These are phyloP conservation scores for Graptemys geographica DNA, from an alignment of 2,797 vertebrate species.

Conservation along the genomic window DNA sequence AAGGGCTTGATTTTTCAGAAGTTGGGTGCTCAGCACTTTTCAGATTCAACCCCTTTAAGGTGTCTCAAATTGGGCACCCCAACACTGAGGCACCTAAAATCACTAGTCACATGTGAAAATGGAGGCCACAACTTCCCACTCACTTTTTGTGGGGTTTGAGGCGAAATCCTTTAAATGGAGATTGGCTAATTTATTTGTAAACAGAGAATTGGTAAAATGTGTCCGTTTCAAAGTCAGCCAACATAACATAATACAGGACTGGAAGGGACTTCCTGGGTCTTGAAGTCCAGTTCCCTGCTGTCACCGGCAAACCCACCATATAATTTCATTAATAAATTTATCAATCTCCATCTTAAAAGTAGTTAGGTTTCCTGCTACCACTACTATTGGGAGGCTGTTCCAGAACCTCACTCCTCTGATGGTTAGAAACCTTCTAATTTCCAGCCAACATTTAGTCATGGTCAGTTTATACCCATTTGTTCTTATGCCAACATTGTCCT, in stretches of 20 bases:
- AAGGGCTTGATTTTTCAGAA: background rate
- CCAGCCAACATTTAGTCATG: background rate
- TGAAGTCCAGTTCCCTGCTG: background rate
- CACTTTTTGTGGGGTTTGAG: background rate
- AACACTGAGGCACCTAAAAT: constrained; percentile 10
- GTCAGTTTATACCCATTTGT: too few species aligned
- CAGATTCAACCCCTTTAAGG: background rate
- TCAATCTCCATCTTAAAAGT: background rate
- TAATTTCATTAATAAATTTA: background rate
- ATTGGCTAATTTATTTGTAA: constrained; percentile 30
- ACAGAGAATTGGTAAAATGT: background rate
- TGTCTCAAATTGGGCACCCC: background rate
- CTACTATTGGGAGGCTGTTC: too few species aligned
- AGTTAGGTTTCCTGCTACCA: background rate
- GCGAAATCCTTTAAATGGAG: background rate
- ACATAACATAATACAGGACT: background rate
- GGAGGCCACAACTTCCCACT: background rate
- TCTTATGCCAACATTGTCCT: too few species aligned
- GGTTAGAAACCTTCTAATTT: constrained; percentile 14
- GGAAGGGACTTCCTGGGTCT: background rate
- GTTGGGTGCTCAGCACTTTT: background rate
- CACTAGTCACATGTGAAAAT: constrained; percentile 9
- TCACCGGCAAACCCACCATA: background rate
- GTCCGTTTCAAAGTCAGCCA: background rate
- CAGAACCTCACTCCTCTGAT: too few species aligned